phyloP scores from a whole-genome alignment of 2,888 invertebrate genomes.

The Microctonus hyperodae region DNA sequence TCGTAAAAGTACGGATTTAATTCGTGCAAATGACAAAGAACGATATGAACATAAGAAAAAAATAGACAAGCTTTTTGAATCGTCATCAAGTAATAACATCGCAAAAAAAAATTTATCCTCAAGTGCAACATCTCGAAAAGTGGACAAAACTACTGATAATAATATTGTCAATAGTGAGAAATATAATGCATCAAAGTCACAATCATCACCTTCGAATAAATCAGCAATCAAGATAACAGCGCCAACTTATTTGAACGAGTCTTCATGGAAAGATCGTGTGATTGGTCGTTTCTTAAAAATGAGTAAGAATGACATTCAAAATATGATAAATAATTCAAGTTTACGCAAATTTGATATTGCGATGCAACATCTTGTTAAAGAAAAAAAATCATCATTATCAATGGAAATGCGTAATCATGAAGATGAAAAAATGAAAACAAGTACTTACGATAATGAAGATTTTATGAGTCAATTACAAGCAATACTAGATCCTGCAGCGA shows the following conservation, averaged over 20 bases:
- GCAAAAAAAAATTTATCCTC: neutral
- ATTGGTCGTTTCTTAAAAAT: slow-evolving; percentile 58
- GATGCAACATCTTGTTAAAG: slow-evolving; percentile 59
- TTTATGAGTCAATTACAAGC: slow-evolving; percentile 63
- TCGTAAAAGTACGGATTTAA: neutral
- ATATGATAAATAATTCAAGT: slow-evolving; percentile 60
- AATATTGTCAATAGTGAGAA: neutral
- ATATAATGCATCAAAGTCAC: neutral
- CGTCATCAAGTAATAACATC: neutral
- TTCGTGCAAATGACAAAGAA: neutral
- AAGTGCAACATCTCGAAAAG: slow-evolving; percentile 8
- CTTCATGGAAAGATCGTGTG: slow-evolving; percentile 56
- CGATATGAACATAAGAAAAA: slow-evolving; percentile 28
- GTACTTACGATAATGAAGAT: slow-evolving; percentile 53
- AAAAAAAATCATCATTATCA: slow-evolving; percentile 51
- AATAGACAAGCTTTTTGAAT: neutral
- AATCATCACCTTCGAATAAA: neutral
- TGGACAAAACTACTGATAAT: neutral
- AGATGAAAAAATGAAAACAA: slow-evolving; percentile 54
- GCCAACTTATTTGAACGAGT: slow-evolving; percentile 27
- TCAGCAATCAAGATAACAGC: slow-evolving; percentile 5
- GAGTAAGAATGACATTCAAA: slow-evolving; percentile 60
- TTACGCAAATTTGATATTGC: slow-evolving; percentile 59
- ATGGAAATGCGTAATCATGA: slow-evolving; percentile 54
- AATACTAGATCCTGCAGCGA: slow-evolving; percentile 68